phyloP scores from a whole-genome alignment of 2,888 invertebrate genomes.

The Cordylochernes scorpioides region DNA sequence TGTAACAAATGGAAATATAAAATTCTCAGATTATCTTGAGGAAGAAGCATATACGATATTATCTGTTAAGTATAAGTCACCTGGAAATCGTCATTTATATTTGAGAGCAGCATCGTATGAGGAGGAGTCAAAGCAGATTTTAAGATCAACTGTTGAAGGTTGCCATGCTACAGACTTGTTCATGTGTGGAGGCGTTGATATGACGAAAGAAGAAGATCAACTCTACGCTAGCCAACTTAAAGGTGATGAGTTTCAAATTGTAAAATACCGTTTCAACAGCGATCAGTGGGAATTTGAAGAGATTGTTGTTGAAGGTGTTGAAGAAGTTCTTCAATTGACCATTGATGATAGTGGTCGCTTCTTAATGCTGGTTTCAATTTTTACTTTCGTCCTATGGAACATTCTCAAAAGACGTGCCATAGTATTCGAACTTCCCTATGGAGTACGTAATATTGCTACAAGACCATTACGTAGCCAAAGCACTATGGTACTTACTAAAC shows the following conservation, averaged over 20 bases:
- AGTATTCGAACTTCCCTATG: conserved; percentile 22
- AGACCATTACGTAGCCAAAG: conserved; percentile 57
- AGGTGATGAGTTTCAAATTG: conserved; percentile 3
- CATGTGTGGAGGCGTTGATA: conserved; percentile 6
- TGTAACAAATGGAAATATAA: conserved; percentile 9
- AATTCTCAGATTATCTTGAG: conserved; percentile 2
- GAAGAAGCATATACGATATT: conserved; percentile 7
- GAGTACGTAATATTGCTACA: conserved; percentile 71
- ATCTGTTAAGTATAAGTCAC: conserved; percentile 1
- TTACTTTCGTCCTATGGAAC: conserved; percentile 25
- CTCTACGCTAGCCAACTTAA: conserved; percentile 4
- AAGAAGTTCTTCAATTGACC: conserved; percentile 2
- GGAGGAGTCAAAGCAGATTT: conserved; percentile 5
- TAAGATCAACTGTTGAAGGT: conserved; percentile 3
- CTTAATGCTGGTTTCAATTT: too few relatives aligned
- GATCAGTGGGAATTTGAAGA: conserved; percentile 1
- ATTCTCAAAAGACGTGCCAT: conserved; percentile 18
- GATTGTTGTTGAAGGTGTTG: conserved; percentile 15
- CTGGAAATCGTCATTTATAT: background rate
- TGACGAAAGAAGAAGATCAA: conserved; percentile 2
- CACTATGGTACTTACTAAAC: conserved; percentile 68
- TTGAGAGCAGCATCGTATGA: conserved; percentile 6
- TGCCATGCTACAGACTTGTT: conserved; percentile 2
- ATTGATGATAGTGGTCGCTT: too few relatives aligned
- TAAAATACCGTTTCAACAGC: background rate